A percentile compares a stretch with the other conserved stretches of the same genome.
These are phyloP conservation scores for Rotaria sp. DNA, from an alignment of 2,888 invertebrate species.

Conservation along the genomic window DNA sequence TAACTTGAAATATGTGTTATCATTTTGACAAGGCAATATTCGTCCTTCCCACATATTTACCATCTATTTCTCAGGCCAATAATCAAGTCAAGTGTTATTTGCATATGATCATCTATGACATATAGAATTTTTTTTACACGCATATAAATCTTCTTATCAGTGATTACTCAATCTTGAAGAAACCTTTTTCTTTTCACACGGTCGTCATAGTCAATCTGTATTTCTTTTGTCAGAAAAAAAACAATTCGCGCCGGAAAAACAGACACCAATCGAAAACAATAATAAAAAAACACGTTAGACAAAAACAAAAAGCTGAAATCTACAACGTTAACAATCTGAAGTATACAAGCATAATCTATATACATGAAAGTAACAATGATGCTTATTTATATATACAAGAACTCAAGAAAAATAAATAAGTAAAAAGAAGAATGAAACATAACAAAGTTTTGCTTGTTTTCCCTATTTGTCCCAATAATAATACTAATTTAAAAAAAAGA, in stretches of 20 bases:
- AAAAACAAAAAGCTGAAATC: background rate
- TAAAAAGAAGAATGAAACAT: background rate
- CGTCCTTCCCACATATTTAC: background rate
- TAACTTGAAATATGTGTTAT: background rate
- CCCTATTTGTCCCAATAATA: background rate
- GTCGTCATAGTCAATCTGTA: background rate
- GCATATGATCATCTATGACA: background rate
- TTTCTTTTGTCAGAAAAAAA: background rate
- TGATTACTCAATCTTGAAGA: background rate
- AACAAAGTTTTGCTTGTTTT: background rate
- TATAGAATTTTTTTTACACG: background rate
- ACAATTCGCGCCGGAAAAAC: background rate
- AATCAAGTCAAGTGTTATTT: background rate
- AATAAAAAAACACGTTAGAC: background rate
- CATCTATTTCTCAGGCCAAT: background rate
- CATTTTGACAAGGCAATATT: constrained; percentile 12
- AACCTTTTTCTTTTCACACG: background rate
- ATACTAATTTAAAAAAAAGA: background rate
- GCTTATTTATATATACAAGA: background rate
- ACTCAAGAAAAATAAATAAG: background rate
- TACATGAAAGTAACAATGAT: background rate
- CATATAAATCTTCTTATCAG: background rate
- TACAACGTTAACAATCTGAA: background rate
- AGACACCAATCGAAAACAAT: background rate
- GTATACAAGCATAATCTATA: background rate